A percentile compares a stretch with the other conserved stretches of the same genome.
Evolutionary conservation across 1,140 invertebrate species (phyloP).

Genomic region (Apis cerana): DNA sequence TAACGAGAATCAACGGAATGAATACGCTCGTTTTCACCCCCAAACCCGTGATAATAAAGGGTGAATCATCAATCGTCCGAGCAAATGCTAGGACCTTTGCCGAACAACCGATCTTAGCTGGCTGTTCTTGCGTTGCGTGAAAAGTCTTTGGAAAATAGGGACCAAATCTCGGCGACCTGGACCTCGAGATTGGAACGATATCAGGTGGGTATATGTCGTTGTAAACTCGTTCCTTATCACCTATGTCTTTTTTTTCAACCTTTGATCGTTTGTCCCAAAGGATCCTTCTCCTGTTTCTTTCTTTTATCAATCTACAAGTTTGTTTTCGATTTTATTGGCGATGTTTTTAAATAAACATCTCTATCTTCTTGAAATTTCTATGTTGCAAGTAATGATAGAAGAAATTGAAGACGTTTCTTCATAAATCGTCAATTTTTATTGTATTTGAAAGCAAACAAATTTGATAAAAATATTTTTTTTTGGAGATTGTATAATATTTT

Average conservation of each 20-base stretch:
- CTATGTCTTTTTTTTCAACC: not conserved
- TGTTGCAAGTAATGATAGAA: too few species aligned
- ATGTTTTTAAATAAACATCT: too few species aligned
- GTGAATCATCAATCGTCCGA: constrained; percentile 15
- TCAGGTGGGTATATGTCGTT: constrained; percentile 30
- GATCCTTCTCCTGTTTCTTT: too few species aligned
- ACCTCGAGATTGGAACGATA: not conserved
- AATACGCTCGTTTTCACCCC: not conserved
- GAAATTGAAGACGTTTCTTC: too few species aligned
- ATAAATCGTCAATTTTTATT: too few species aligned
- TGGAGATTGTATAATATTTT: too few species aligned
- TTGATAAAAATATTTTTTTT: too few species aligned
- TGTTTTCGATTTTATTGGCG: too few species aligned
- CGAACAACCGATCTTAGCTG: constrained; percentile 30
- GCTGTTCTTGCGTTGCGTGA: constrained; percentile 55
- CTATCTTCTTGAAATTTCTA: too few species aligned
- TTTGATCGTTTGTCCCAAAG: too few species aligned
- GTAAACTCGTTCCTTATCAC: not conserved
- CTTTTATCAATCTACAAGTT: too few species aligned
- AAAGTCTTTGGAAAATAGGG: constrained; percentile 36
- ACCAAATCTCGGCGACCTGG: not conserved
- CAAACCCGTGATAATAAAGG: constrained; percentile 10
- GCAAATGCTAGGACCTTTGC: constrained; percentile 38
- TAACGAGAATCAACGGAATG: constrained; percentile 9
- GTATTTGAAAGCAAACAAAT: too few species aligned